A percentile compares a stretch with the other conserved stretches of the same genome.
These are phyloP conservation scores for Drosophila serrata DNA, from an alignment of 1,140 invertebrate genomes.

Conservation along the genomic window DNA sequence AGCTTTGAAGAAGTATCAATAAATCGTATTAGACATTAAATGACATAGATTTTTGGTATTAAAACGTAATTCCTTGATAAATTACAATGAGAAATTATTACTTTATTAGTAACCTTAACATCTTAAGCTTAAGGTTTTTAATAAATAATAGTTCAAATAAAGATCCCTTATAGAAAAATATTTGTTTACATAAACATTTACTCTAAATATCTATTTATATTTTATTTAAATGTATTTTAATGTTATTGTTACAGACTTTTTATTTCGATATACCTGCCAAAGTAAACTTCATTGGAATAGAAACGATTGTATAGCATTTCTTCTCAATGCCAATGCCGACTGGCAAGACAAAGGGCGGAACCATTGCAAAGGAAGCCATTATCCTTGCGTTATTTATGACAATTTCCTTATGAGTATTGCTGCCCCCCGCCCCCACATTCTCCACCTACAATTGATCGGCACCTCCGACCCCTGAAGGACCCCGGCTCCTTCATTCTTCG, in stretches of 20 bases:
- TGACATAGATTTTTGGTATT: rapidly evolving
- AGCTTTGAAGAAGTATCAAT: not conserved
- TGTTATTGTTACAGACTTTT: no score
- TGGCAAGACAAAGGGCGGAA: constrained; percentile 22
- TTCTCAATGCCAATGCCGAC: not conserved
- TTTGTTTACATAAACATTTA: not conserved
- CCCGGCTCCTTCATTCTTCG: not conserved
- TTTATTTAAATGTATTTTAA: not conserved
- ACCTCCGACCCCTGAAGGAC: constrained; percentile 21
- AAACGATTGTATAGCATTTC: constrained; percentile 6
- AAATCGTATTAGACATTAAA: no score
- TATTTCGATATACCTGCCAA: not conserved
- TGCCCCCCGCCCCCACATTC: not conserved
- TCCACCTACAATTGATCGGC: constrained; percentile 43
- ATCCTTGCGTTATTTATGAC: constrained; percentile 73
- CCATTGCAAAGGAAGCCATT: constrained; percentile 55
- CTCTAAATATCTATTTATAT: not conserved
- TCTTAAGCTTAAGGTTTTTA: no score
- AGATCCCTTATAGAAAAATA: not conserved
- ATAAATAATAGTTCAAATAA: no score
- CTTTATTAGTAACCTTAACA: no score
- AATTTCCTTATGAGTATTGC: constrained; percentile 67
- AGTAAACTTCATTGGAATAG: not conserved
- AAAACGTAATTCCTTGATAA: not conserved
- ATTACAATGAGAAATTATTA: no score